Conservation (phyloP, 2,888 invertebrate species). For the Brachynemurus nebulosus region DNA sequence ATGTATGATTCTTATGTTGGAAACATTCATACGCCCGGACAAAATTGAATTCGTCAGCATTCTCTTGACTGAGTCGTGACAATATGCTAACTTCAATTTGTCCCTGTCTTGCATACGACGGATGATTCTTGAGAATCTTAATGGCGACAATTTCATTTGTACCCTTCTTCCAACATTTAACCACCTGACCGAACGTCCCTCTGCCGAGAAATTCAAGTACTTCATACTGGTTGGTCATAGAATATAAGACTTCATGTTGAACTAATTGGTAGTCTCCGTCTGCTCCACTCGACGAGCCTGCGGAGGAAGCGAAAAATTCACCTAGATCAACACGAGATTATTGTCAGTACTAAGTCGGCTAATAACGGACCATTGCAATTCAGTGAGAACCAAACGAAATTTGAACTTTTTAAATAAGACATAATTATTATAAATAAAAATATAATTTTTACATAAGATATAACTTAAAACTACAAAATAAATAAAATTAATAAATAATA, state of each 20-base stretch:
- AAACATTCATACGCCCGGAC: conserved; percentile 99
- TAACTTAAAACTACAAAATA: too few relatives aligned
- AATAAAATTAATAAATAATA: too few relatives aligned
- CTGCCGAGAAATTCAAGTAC: conserved; percentile 98
- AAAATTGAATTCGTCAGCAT: conserved; percentile 99
- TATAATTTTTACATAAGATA: too few relatives aligned
- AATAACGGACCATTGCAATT: too few relatives aligned
- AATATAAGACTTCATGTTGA: conserved; percentile 95
- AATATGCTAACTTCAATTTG: conserved; percentile 98
- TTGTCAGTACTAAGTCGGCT: not conserved
- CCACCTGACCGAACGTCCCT: conserved; percentile 98
- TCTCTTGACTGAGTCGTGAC: conserved; percentile 88
- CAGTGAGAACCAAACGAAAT: too few relatives aligned
- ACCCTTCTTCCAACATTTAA: conserved; percentile 99
- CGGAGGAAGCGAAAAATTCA: conserved; percentile 15
- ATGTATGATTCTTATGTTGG: conserved; percentile 98
- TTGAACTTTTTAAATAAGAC: too few relatives aligned
- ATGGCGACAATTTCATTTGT: conserved; percentile 99
- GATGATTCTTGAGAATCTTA: conserved; percentile 99
- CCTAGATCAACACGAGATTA: conserved; percentile 7
- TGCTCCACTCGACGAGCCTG: conserved; percentile 69
- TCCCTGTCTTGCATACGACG: conserved; percentile 98
- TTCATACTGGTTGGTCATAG: conserved; percentile 89
- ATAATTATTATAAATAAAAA: too few relatives aligned
- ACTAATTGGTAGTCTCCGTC: conserved; percentile 98